Conservation (phyloP, 2,888 invertebrate genomes). For the Seira ritae region DNA sequence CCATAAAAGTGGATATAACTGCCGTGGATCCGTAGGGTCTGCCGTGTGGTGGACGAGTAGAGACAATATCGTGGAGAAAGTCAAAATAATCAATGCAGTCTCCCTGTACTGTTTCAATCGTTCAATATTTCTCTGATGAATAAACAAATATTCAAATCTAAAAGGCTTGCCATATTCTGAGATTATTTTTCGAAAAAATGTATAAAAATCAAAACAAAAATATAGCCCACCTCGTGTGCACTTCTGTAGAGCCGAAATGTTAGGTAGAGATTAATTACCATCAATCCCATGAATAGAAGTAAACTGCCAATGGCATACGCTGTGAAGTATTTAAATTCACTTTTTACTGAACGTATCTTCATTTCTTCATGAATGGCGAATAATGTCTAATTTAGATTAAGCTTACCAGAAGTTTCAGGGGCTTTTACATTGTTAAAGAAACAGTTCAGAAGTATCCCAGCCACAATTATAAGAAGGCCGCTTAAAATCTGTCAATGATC, state of each 20-base stretch:
- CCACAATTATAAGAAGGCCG: constrained; percentile 12
- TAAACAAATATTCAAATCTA: neutral
- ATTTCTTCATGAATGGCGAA: too few relatives aligned
- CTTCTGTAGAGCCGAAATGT: constrained; percentile 51
- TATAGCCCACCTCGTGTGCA: constrained; percentile 46
- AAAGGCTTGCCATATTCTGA: too few relatives aligned
- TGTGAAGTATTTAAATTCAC: too few relatives aligned
- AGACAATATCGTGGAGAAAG: constrained; percentile 17
- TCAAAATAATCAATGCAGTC: constrained; percentile 23
- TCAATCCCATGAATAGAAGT: constrained; percentile 32
- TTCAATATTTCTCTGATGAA: constrained; percentile 46
- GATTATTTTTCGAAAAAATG: too few relatives aligned
- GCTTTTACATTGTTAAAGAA: constrained; percentile 22
- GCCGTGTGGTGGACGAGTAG: constrained; percentile 47
- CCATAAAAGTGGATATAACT: constrained; percentile 46
- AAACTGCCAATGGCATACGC: constrained; percentile 47
- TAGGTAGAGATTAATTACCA: constrained; percentile 39
- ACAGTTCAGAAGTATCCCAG: constrained; percentile 14
- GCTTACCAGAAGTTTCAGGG: constrained; percentile 29
- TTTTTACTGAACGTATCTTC: too few relatives aligned
- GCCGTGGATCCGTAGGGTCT: neutral
- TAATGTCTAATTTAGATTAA: neutral
- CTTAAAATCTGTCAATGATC: constrained; percentile 25
- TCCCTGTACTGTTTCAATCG: constrained; percentile 44
- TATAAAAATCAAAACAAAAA: too few relatives aligned